Evolutionary conservation across 2,888 invertebrate species (phyloP).

Genomic region (Rhogogaster chlorosoma): DNA sequence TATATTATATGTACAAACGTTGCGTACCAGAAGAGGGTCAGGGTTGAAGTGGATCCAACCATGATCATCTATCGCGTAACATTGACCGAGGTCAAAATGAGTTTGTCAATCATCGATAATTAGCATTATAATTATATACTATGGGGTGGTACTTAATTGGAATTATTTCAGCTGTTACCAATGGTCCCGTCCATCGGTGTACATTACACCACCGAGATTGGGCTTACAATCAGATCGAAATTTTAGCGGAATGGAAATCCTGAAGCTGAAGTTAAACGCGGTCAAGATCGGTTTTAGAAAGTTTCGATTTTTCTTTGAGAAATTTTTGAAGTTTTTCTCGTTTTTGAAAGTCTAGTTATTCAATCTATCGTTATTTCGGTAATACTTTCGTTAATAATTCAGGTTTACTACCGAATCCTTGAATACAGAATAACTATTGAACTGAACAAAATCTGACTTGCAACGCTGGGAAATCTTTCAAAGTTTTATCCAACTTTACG

Average conservation of each 20-base stretch:
- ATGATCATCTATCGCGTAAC: neutral
- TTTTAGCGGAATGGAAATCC: neutral
- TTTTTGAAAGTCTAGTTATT: neutral
- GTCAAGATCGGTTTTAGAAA: neutral
- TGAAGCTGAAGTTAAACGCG: conserved; percentile 10
- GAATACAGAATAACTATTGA: neutral
- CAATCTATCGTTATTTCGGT: neutral
- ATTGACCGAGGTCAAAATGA: conserved; percentile 10
- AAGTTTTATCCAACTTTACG: neutral
- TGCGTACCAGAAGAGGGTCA: neutral
- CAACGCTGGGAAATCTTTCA: neutral
- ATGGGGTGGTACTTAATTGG: neutral
- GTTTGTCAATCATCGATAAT: neutral
- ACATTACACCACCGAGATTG: neutral
- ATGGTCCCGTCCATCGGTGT: conserved; percentile 18
- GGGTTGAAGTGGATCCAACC: neutral
- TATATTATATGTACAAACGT: neutral
- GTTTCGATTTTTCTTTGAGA: conserved; percentile 8
- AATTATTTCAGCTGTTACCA: conserved; percentile 46
- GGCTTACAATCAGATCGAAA: conserved; percentile 3
- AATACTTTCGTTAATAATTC: neutral
- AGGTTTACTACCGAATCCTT: neutral
- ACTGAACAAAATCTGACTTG: neutral
- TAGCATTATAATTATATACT: neutral
- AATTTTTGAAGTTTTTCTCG: neutral